These are phyloP conservation scores for Phylloscopus trochilus DNA, from an alignment of 2,113 vertebrate species.

Conservation along the genomic window DNA sequence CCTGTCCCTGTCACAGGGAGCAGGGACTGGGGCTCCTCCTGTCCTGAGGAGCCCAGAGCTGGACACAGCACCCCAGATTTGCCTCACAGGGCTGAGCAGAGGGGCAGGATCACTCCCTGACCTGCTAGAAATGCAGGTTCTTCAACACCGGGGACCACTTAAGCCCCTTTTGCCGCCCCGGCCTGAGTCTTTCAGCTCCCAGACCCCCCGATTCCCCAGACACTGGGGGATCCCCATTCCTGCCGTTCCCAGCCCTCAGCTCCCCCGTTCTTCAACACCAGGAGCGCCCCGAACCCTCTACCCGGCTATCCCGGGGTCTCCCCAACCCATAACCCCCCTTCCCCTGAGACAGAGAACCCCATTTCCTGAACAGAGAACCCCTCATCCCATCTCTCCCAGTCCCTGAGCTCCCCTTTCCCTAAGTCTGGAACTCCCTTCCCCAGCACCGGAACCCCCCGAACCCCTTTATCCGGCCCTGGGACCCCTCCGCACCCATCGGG, in stretches of 20 bases:
- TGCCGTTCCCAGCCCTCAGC: neutral
- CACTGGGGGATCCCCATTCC: neutral
- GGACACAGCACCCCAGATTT: no score
- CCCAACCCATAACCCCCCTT: no score
- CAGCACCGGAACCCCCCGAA: neutral
- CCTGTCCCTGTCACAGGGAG: no score
- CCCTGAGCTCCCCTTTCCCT: fast-evolving
- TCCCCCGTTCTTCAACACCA: neutral
- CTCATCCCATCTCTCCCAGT: neutral
- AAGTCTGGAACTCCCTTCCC: neutral
- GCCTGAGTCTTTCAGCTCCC: neutral
- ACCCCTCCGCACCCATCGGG: neutral
- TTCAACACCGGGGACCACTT: neutral
- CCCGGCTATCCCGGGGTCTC: no score
- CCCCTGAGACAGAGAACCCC: fast-evolving
- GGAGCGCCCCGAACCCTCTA: neutral
- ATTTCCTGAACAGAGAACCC: fast-evolving
- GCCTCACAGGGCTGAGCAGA: no score
- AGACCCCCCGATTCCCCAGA: fast-evolving
- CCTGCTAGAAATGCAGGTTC: no score
- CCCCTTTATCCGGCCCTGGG: no score
- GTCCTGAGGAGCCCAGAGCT: no score
- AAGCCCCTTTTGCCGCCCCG: neutral
- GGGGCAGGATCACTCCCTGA: no score
- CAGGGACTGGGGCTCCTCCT: no score